These are phyloP conservation scores for Carcina quercana DNA, from an alignment of 2,888 invertebrate genomes.

Conservation along the genomic window DNA sequence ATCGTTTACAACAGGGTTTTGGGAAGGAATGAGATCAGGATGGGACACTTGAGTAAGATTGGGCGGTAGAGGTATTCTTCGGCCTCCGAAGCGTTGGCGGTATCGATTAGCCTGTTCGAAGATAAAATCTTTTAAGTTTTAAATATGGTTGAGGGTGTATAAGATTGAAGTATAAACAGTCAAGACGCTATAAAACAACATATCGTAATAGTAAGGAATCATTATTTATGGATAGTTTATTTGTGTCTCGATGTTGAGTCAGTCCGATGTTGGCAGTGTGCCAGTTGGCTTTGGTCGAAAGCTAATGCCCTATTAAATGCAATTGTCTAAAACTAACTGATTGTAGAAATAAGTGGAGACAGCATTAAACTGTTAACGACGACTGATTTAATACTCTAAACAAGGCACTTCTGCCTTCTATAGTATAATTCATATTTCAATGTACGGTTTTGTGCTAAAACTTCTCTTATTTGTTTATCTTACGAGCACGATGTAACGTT, in stretches of 20 bases:
- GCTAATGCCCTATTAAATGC: conserved; percentile 49
- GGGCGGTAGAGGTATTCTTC: conserved; percentile 46
- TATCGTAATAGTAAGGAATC: conserved; percentile 17
- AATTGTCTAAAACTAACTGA: conserved; percentile 41
- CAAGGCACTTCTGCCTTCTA: conserved; percentile 1
- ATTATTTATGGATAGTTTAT: conserved; percentile 31
- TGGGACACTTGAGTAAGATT: conserved; percentile 39
- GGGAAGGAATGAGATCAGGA: conserved; percentile 42
- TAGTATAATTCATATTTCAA: background rate
- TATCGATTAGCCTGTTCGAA: conserved; percentile 68
- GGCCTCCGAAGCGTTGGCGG: conserved; percentile 56
- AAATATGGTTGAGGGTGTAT: background rate
- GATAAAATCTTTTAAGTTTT: conserved; percentile 31
- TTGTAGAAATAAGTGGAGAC: conserved; percentile 28
- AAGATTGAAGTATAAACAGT: background rate
- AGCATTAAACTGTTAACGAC: conserved; percentile 28
- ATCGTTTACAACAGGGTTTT: conserved; percentile 27
- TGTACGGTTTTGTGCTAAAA: background rate
- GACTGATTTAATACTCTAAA: conserved; percentile 23
- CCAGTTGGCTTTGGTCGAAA: conserved; percentile 42
- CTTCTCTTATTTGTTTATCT: background rate
- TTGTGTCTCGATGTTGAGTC: conserved; percentile 43
- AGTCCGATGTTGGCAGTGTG: conserved; percentile 37
- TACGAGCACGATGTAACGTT: no score
- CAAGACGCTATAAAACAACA: conserved; percentile 9